A percentile compares a stretch with the other conserved stretches of the same genome.
Conservation (phyloP, 2,888 invertebrate genomes). For the Aelia acuminata region DNA sequence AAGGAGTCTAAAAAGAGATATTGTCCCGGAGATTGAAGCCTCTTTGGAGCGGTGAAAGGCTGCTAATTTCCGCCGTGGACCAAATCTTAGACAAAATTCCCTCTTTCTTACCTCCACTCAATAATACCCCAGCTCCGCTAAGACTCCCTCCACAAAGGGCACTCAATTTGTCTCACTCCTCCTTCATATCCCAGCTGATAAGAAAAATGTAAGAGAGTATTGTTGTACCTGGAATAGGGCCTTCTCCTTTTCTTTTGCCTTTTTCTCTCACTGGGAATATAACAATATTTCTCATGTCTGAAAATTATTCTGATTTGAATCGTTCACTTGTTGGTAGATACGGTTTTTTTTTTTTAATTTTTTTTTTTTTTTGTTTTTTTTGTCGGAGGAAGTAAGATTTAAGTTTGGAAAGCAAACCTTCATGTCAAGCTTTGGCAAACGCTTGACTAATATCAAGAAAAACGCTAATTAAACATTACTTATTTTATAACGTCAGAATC, state of each 20-base stretch:
- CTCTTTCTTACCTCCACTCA: constrained; percentile 38
- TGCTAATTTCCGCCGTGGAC: constrained; percentile 49
- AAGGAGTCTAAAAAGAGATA: constrained; percentile 52
- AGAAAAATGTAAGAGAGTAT: constrained; percentile 29
- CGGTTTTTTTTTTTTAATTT: too few species aligned
- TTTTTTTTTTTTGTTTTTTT: too few species aligned
- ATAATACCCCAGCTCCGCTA: constrained; percentile 36
- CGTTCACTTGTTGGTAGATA: too few species aligned
- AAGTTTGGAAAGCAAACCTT: too few species aligned
- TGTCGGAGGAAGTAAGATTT: too few species aligned
- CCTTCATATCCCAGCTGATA: constrained; percentile 22
- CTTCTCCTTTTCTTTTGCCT: background rate
- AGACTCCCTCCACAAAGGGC: constrained; percentile 30
- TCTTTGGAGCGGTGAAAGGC: constrained; percentile 47
- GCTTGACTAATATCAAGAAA: too few species aligned
- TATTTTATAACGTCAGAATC: too few species aligned
- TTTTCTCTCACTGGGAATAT: background rate
- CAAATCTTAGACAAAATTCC: constrained; percentile 50
- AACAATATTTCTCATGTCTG: background rate
- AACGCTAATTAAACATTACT: too few species aligned
- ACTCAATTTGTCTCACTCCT: constrained; percentile 49
- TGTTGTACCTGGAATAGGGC: background rate
- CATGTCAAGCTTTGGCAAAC: too few species aligned
- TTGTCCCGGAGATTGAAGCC: constrained; percentile 47
- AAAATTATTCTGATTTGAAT: background rate